Evolutionary conservation across 2,797 vertebrate genomes (phyloP).

Genomic region (Australoheros facetus): DNA sequence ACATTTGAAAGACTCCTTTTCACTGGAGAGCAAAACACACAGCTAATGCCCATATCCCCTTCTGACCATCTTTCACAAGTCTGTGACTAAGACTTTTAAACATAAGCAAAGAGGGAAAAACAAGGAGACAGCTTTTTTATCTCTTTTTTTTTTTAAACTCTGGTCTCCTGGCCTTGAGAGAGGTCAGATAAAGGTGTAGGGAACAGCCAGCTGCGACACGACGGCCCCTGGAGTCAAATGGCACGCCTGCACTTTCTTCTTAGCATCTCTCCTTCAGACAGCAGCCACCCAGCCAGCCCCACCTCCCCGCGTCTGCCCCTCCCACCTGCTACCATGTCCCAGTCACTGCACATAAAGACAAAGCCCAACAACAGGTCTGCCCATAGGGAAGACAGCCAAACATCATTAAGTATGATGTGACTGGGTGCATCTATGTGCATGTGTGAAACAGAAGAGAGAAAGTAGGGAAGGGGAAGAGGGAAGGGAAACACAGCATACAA

Average conservation of each 20-base stretch:
- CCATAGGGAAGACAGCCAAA: slow-evolving; percentile 62
- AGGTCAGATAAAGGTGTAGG: slow-evolving; percentile 67
- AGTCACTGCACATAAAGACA: slow-evolving; percentile 62
- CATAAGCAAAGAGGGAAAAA: neutral
- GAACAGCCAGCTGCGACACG: slow-evolving; percentile 50
- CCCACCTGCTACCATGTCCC: slow-evolving; percentile 30
- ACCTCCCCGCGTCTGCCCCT: neutral
- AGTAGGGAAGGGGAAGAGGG: slow-evolving; percentile 26
- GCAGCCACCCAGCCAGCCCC: neutral
- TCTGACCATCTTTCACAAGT: slow-evolving; percentile 11
- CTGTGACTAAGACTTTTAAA: slow-evolving; percentile 8
- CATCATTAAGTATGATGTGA: slow-evolving; percentile 65
- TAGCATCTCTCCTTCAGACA: slow-evolving; percentile 45
- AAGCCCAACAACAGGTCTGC: slow-evolving; percentile 58
- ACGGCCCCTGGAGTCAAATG: slow-evolving; percentile 58
- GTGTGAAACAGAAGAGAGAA: slow-evolving; percentile 13
- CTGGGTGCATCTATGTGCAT: slow-evolving; percentile 17
- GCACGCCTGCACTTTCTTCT: slow-evolving; percentile 38
- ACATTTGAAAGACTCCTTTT: slow-evolving; percentile 45
- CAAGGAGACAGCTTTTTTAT: neutral
- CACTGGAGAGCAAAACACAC: slow-evolving; percentile 49
- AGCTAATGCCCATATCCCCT: slow-evolving; percentile 30
- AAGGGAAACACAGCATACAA: slow-evolving; percentile 58
- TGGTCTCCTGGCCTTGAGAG: slow-evolving; percentile 23
- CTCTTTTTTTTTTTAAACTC: neutral